phyloP scores from a whole-genome alignment of 2,113 vertebrate genomes.

The Tautogolabrus adspersus region DNA sequence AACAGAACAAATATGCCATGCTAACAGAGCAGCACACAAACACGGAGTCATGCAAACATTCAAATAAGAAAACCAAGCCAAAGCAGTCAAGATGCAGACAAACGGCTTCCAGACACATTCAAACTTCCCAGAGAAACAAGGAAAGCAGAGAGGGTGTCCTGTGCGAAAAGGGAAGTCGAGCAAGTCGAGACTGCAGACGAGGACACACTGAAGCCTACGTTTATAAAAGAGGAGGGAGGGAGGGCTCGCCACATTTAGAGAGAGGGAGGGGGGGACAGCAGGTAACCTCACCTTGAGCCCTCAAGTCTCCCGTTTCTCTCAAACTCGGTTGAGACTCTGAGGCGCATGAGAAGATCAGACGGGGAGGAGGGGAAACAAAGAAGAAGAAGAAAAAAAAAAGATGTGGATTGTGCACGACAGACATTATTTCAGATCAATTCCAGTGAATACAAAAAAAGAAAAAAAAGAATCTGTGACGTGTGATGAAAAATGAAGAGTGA shows the following conservation, averaged over 20 bases:
- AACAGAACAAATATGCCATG: constrained; percentile 42
- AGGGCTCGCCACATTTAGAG: background rate
- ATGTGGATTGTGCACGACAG: constrained; percentile 68
- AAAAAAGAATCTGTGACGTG: constrained; percentile 19
- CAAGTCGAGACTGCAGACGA: background rate
- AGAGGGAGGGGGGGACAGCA: background rate
- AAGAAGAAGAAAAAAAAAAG: constrained; percentile 34
- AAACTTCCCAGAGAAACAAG: constrained; percentile 11
- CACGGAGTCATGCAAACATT: constrained; percentile 54
- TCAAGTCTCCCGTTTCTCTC: constrained; percentile 99
- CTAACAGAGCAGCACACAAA: constrained; percentile 37
- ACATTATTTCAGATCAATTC: constrained; percentile 72
- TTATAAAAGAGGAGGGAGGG: background rate
- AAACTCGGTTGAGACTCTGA: constrained; percentile 97
- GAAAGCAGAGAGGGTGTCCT: constrained; percentile 32
- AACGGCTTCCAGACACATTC: background rate
- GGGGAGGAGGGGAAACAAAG: constrained; percentile 16
- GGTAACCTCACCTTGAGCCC: constrained; percentile 97
- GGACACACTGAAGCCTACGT: constrained; percentile 28
- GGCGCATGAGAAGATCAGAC: constrained; percentile 55
- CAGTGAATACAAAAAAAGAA: constrained; percentile 27
- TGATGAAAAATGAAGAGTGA: constrained; percentile 17
- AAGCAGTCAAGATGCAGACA: background rate
- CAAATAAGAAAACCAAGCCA: background rate
- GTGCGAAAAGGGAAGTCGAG: background rate